Evolutionary conservation across 2,113 vertebrate species (phyloP), one percentile per base, ranked within the genome.

Genomic region (Campylomormyrus tamandua): DNA sequence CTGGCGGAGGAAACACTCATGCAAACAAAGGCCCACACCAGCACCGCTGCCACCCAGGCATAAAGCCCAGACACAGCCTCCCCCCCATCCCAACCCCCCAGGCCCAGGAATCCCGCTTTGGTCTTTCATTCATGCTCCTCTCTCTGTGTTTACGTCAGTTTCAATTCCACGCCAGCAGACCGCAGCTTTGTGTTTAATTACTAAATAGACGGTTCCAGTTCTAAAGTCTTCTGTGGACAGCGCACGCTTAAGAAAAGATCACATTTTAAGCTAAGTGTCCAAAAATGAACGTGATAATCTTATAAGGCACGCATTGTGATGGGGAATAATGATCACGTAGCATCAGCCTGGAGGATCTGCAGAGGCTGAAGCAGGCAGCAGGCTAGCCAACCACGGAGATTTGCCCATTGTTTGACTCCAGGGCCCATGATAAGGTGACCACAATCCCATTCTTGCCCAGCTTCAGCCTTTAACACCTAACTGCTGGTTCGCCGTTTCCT

Each of bases 1-100:
- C 58, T 13, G 84, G 31, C 50, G 62, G 80, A 91, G 89, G 91
- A 91, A 91, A 85, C 84, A 62, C 31, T 49, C 90, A 91, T 70
- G 87, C 90, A 92, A 93, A 94, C 91, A 92, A 87, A 90, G 80
- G 85, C n/a, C 70, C 49, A 87, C 50, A 80, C 53, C 90, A 89
- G 88, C 87, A 58, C 45, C 27, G 0, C 5, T 88, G 35, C 50
- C 62, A 88, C 90, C 83, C 89, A 90, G 90, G 89, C 91, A 90
- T 17, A 90, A 19, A 90, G 86, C 86, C 80, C 56, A 6, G 39
- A 83, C 56, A 90, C 87, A 66, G 19, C 35, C 53, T 87, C 90
- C 90, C 89, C 86, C 66, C 52, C 46, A 48, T 1, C 70, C 50
- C 50, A 19, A 19, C 19, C 49, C 35, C 52, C 49, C 87, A 48